These are phyloP conservation scores for Nematolebias whitei DNA, from an alignment of 2,113 vertebrate genomes.

Conservation along the genomic window DNA sequence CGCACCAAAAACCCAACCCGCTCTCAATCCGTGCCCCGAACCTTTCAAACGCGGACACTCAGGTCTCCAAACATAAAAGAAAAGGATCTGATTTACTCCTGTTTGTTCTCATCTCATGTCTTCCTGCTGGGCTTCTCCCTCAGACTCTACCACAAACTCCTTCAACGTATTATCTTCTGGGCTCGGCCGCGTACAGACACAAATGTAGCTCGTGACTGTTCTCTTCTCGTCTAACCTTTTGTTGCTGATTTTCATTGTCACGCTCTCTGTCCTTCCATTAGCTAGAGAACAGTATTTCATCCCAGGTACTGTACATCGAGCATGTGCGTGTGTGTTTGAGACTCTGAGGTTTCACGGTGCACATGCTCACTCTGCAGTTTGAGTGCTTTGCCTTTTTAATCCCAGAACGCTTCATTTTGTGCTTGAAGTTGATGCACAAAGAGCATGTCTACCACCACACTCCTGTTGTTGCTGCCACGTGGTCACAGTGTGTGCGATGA, in stretches of 20 bases:
- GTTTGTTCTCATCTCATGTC: constrained; percentile 86
- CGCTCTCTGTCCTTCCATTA: constrained; percentile 85
- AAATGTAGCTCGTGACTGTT: not conserved
- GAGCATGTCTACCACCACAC: constrained; percentile 25
- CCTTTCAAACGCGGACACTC: constrained; percentile 1
- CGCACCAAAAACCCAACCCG: not conserved
- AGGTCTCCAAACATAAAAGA: not conserved
- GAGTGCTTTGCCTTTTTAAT: constrained; percentile 42
- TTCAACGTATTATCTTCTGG: constrained; percentile 16
- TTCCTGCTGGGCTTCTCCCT: constrained; percentile 72
- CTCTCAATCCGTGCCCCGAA: not conserved
- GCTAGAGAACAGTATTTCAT: constrained; percentile 99
- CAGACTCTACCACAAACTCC: constrained; percentile 51
- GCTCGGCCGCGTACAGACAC: constrained; percentile 1
- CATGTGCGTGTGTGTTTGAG: constrained; percentile 41
- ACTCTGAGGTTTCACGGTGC: constrained; percentile 17
- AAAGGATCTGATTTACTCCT: constrained; percentile 52
- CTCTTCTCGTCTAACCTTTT: constrained; percentile 41
- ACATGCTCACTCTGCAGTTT: constrained; percentile 19
- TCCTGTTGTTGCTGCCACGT: not conserved
- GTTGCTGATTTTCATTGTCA: constrained; percentile 78
- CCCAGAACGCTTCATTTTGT: constrained; percentile 28
- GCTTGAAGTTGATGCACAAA: constrained; percentile 4
- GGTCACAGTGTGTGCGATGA: no score
- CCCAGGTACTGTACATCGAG: constrained; percentile 90